These are phyloP conservation scores for Phoebastria nigripes DNA, from an alignment of 2,797 vertebrate species.

Conservation along the genomic window DNA sequence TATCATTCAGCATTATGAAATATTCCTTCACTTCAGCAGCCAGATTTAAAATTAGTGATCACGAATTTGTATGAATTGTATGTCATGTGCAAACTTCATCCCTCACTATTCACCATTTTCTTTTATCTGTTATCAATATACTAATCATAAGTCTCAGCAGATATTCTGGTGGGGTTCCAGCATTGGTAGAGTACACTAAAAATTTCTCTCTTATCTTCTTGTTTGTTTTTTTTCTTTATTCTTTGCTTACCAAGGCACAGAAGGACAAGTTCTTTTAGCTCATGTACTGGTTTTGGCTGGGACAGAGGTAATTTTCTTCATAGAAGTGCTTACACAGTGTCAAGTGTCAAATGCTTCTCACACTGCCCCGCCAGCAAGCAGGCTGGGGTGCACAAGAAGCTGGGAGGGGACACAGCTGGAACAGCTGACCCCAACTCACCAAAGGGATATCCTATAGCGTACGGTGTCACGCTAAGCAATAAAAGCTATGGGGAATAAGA, in stretches of 20 bases:
- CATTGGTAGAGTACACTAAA: not conserved
- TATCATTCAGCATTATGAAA: not conserved
- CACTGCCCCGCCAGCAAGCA: accelerated
- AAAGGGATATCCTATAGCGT: not conserved
- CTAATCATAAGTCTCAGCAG: accelerated
- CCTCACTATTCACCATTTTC: not conserved
- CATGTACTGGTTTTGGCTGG: not conserved
- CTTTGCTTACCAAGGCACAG: not conserved
- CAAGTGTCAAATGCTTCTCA: not conserved
- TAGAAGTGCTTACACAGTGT: not conserved
- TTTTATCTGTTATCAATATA: not conserved
- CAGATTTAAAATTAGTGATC: not conserved
- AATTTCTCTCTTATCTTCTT: not conserved
- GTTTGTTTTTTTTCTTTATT: not conserved
- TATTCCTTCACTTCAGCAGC: not conserved
- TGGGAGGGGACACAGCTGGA: accelerated
- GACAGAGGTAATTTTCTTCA: not conserved
- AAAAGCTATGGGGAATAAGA: not conserved
- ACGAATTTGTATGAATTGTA: not conserved
- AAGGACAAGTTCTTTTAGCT: not conserved
- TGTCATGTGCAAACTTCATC: not conserved
- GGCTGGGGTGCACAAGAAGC: accelerated
- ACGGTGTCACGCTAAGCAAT: accelerated
- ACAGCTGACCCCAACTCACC: not conserved
- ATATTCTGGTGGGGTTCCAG: not conserved